Conservation (phyloP, 2,888 invertebrate species). For the Cynaeus angustus region DNA sequence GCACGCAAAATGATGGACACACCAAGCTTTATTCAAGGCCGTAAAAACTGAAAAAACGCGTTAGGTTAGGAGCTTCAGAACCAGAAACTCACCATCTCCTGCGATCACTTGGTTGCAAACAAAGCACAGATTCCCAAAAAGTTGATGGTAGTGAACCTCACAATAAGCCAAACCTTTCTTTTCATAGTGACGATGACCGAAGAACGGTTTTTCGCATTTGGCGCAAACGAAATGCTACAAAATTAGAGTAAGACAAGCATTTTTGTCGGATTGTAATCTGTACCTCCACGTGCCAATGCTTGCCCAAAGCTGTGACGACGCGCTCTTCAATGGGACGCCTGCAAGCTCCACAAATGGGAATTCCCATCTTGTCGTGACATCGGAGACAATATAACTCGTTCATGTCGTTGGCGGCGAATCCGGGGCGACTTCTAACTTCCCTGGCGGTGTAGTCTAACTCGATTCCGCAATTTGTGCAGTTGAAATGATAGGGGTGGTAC, state of each 20-base stretch:
- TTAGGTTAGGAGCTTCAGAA: too few relatives aligned
- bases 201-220: slow-evolving; percentile 99
- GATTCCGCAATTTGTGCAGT: slow-evolving; percentile 92
- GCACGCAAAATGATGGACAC: slow-evolving; percentile 98
- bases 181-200: slow-evolving; percentile 99
- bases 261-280: too few relatives aligned
- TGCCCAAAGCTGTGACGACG: slow-evolving; percentile 98
- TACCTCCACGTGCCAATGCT: slow-evolving; percentile 92
- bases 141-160: slow-evolving; percentile 98
- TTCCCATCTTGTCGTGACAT: slow-evolving; percentile 99
- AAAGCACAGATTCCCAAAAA: slow-evolving; percentile 99
- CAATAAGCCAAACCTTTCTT: slow-evolving; percentile 99
- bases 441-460: slow-evolving; percentile 97
- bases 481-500: slow-evolving; percentile 99
- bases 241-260: background rate
- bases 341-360: slow-evolving; percentile 99
- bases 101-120: slow-evolving; percentile 99
- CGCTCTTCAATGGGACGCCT: slow-evolving; percentile 98
- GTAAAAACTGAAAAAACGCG: slow-evolving; percentile 84
- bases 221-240: slow-evolving; percentile 98
- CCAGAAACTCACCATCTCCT: slow-evolving; percentile 87
- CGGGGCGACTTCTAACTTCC: slow-evolving; percentile 94
- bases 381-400: slow-evolving; percentile 97
- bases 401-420: slow-evolving; percentile 92
- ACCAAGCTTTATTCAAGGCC: slow-evolving; percentile 99